Conservation (phyloP, 2,797 vertebrate genomes). For the Nasua narica region DNA sequence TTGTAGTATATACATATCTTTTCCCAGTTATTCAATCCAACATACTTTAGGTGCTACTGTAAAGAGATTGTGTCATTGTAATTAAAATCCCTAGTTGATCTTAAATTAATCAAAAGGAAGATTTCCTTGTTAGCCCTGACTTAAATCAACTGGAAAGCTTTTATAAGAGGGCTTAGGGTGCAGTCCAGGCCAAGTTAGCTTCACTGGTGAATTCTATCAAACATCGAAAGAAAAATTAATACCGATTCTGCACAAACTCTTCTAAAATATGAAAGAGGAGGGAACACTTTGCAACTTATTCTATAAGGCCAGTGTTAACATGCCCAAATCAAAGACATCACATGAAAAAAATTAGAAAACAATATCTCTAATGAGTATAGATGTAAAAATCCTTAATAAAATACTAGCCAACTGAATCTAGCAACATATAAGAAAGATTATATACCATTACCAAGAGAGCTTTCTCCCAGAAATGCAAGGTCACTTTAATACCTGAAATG, state of each 20-base stretch:
- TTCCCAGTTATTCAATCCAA: not conserved
- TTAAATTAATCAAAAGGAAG: not conserved
- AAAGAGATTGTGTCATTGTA: not conserved
- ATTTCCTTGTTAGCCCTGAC: not conserved
- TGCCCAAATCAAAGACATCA: not conserved
- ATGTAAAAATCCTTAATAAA: not conserved
- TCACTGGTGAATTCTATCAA: not conserved
- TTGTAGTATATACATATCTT: not conserved
- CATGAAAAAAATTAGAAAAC: not conserved
- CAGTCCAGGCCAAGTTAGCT: not conserved
- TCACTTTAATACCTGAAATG: not conserved
- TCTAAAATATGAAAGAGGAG: not conserved
- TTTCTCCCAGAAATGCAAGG: not conserved
- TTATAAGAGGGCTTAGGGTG: not conserved
- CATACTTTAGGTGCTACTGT: not conserved
- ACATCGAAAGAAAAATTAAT: constrained; percentile 2
- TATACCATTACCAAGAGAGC: not conserved
- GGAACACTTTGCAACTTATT: not conserved
- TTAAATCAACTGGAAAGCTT: not conserved
- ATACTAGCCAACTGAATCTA: not conserved
- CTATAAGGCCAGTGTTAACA: not conserved
- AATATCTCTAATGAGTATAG: not conserved
- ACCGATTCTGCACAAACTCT: not conserved
- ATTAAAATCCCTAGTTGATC: not conserved
- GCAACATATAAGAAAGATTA: not conserved